A percentile compares a stretch with the other conserved stretches of the same genome.
phyloP scores from a whole-genome alignment of 2,113 vertebrate species.

The Calypte anna region DNA sequence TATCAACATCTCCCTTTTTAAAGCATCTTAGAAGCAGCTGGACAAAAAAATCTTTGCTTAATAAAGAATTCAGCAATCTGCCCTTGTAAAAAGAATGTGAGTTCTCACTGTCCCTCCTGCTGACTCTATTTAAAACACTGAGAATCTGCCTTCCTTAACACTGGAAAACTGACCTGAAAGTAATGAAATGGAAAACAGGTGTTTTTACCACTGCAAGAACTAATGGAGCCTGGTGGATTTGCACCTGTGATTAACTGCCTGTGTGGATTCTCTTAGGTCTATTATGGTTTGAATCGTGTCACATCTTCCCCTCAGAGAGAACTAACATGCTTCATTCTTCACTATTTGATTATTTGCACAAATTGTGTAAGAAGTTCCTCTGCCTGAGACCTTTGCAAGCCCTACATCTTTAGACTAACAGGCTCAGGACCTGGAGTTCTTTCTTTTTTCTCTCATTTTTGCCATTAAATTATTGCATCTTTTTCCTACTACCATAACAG shows the following conservation, averaged over 20 bases:
- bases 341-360: background rate
- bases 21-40: background rate
- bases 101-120: background rate
- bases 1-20: background rate
- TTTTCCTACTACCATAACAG: background rate
- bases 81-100: background rate
- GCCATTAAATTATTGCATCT: background rate
- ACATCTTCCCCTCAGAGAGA: background rate
- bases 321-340: background rate
- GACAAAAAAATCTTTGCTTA: background rate
- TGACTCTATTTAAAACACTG: background rate
- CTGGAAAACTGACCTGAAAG: background rate
- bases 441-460: background rate
- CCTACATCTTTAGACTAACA: background rate
- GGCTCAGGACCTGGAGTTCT: background rate
- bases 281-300: background rate
- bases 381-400: background rate
- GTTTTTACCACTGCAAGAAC: background rate
- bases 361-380: background rate
- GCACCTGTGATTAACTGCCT: background rate
- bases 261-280: background rate
- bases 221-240: background rate
- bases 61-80: background rate
- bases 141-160: background rate
- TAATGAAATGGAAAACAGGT: background rate